phyloP scores from a whole-genome alignment of 2,113 vertebrate species.

The Lepisosteus oculatus region DNA sequence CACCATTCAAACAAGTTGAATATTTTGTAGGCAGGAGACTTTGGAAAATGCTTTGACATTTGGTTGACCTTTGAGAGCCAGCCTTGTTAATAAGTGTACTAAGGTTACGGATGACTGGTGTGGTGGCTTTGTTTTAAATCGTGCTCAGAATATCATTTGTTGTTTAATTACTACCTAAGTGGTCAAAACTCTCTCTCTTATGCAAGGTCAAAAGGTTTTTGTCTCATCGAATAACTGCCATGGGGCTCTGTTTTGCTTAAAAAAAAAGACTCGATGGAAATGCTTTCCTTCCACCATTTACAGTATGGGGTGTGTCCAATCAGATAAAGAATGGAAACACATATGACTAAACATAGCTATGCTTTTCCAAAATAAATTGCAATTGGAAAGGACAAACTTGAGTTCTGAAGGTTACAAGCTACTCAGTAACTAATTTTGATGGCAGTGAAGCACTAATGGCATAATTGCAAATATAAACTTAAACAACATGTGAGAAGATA shows the following conservation, averaged over 20 bases:
- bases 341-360: conserved; percentile 3
- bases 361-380: conserved; percentile 11
- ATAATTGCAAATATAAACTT: no score
- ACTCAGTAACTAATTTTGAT: conserved; percentile 9
- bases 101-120: conserved; percentile 51
- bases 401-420: conserved; percentile 22
- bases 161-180: conserved; percentile 29
- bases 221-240: conserved; percentile 22
- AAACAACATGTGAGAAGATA: no score
- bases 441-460: neutral
- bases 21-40: neutral
- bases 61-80: conserved; percentile 43
- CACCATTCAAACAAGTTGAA: no score
- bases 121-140: conserved; percentile 43
- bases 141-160: conserved; percentile 47
- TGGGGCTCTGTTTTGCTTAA: conserved; percentile 16
- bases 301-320: conserved; percentile 27
- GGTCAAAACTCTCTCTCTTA: conserved; percentile 29
- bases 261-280: conserved; percentile 27
- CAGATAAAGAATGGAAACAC: conserved; percentile 48
- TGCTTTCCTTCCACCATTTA: conserved; percentile 7
- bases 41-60: conserved; percentile 42
- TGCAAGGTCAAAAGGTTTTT: conserved; percentile 45
- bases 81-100: conserved; percentile 64
- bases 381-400: conserved; percentile 3